Base-by-base conservation (phyloP, 2,113 vertebrate genomes). In the Micronycteris hirsuta region DNA sequence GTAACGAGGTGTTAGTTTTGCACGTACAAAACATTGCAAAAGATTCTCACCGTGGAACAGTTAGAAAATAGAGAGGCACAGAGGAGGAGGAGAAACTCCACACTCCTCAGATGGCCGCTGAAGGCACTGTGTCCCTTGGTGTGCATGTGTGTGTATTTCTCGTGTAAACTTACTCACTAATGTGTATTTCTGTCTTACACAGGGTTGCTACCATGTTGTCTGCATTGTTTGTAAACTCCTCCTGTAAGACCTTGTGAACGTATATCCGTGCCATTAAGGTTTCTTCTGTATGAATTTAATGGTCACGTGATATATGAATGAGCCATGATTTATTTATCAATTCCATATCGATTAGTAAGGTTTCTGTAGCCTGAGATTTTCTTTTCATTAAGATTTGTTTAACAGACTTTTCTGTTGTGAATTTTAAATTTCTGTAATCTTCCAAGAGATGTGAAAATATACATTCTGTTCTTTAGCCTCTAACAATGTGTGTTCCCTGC, bases 341-440 rank as follows among this genome's bases (percentile, higher is more conserved):
- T 58, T 88, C 22, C 36, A 11, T 85, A 56, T 93, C 74, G 77
- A 96, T 94, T 67, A 86, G 26, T 73, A 74, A 85, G 38, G 41
- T 81, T 95, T 91, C 88, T 78, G 6, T 81, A 80, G 28, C 61
- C 45, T 71, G 88, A 89, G 41, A 58, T 81, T 93, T 92, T 63
- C 61, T 95, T 87, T 90, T 88, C n/a, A 71, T 82, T 90, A 87
- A 87, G 47, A 77, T 63, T 81, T 56, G 19, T 94, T 94, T 54
- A 22, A 65, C 77, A 80, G 73, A 13, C n/a, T 97, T 67, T 85
- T 49, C 49, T 49, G 1, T 56, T 36, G 36, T 68, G 70, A 26
- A 71, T 73, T 93, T 86, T 76, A 17, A 96, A 80, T 24, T 92
- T 56, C 36, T 63, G 4, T 83, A 5, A 22, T 91, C 67, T 80